Conservation (phyloP, 2,113 vertebrate species). For the Mugil cephalus region DNA sequence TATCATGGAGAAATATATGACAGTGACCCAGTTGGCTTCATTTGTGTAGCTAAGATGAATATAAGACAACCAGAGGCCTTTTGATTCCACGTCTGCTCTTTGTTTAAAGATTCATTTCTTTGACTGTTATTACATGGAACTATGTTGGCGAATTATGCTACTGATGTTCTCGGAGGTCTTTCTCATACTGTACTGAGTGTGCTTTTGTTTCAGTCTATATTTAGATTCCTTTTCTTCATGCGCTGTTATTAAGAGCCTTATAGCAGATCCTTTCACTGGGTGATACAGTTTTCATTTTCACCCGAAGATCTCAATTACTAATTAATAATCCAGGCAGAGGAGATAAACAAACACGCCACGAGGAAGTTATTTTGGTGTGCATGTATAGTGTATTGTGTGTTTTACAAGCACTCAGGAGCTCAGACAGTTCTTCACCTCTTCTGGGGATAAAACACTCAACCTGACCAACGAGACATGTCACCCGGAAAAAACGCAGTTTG, state of each 20-base stretch:
- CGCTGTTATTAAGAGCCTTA: conserved; percentile 42
- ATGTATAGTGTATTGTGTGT: conserved; percentile 22
- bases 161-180: conserved; percentile 48
- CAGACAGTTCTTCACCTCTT: conserved; percentile 57
- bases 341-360: conserved; percentile 7
- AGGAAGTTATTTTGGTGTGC: conserved; percentile 12
- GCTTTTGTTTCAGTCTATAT: conserved; percentile 64
- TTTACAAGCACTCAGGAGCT: conserved; percentile 39
- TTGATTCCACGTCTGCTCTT: conserved; percentile 53
- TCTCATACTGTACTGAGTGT: conserved; percentile 57
- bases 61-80: conserved; percentile 45
- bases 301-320: conserved; percentile 45
- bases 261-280: conserved; percentile 24
- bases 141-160: conserved; percentile 43
- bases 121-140: conserved; percentile 56
- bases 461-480: conserved; percentile 56
- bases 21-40: conserved; percentile 58
- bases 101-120: conserved; percentile 58
- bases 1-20: conserved; percentile 30
- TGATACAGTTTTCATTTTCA: conserved; percentile 39
- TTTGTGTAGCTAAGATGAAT: conserved; percentile 42
- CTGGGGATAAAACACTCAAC: conserved; percentile 65
- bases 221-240: conserved; percentile 43
- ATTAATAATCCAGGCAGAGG: conserved; percentile 53
- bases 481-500: conserved; percentile 33